phyloP scores from a whole-genome alignment of 2,113 vertebrate genomes.

The Irena cyanogastra region DNA sequence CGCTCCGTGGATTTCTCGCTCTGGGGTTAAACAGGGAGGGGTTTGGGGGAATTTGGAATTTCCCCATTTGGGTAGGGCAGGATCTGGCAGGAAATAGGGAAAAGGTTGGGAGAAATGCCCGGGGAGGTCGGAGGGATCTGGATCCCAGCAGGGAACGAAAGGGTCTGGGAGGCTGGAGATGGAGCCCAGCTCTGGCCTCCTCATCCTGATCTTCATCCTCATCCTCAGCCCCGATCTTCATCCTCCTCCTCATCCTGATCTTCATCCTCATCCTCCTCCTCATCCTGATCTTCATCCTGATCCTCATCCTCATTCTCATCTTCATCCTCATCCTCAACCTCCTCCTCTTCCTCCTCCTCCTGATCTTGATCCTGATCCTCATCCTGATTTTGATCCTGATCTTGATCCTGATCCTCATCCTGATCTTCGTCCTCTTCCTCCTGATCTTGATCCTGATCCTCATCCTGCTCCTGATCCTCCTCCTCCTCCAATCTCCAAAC shows the following conservation, averaged over 20 bases:
- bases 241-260: rapidly evolving
- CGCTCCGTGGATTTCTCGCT: background rate
- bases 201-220: rapidly evolving
- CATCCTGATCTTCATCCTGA: background rate
- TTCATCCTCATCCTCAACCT: background rate
- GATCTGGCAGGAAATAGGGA: background rate
- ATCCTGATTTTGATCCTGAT: no score
- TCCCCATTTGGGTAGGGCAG: background rate
- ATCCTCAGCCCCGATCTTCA: no score
- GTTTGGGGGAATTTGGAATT: background rate
- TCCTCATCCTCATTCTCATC: background rate
- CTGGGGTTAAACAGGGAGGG: background rate
- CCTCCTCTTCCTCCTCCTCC: background rate
- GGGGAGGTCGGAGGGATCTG: background rate
- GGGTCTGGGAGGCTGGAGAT: background rate
- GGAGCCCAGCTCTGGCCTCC: background rate
- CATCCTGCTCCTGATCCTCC: background rate
- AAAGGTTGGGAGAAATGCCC: background rate
- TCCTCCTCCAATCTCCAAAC: background rate
- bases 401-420: background rate
- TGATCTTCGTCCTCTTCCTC: background rate
- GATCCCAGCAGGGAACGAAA: background rate
- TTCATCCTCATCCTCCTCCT: background rate
- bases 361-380: no score
- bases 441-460: background rate